Conservation (phyloP, 2,797 vertebrate genomes). For the Margarornis squamiger region DNA sequence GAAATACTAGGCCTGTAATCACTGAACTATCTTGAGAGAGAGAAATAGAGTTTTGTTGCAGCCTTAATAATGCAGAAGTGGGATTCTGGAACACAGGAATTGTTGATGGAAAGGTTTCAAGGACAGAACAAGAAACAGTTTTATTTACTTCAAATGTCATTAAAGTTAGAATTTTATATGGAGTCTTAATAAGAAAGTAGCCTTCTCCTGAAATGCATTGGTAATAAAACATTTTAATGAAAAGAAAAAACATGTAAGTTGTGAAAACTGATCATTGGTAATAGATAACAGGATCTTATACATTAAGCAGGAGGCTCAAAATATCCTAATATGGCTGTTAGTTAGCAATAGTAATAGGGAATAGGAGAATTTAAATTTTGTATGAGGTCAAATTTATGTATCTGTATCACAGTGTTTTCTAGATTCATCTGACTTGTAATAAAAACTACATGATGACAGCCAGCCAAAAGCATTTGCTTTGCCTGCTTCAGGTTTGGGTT, state of each 20-base stretch:
- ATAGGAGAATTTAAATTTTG: neutral
- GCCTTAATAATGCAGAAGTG: neutral
- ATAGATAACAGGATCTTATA: neutral
- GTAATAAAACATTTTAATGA: constrained; percentile 1
- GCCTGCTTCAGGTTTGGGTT: neutral
- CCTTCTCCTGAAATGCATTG: neutral
- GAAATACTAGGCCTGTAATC: neutral
- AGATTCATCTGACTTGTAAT: neutral
- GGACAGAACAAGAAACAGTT: neutral
- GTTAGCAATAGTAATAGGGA: neutral
- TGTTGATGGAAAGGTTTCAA: neutral
- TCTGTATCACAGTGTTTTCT: neutral
- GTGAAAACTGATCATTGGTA: neutral
- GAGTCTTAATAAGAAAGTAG: neutral
- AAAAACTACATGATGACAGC: neutral
- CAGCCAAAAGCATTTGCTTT: neutral
- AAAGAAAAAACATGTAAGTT: neutral
- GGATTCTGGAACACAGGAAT: neutral
- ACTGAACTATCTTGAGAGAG: neutral
- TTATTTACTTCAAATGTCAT: neutral
- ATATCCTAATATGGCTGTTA: neutral
- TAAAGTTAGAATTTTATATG: neutral
- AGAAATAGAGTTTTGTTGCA: neutral
- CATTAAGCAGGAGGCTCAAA: neutral
- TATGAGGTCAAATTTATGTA: neutral